phyloP scores from a whole-genome alignment of 2,888 invertebrate species.

The Eupsilia transversa region DNA sequence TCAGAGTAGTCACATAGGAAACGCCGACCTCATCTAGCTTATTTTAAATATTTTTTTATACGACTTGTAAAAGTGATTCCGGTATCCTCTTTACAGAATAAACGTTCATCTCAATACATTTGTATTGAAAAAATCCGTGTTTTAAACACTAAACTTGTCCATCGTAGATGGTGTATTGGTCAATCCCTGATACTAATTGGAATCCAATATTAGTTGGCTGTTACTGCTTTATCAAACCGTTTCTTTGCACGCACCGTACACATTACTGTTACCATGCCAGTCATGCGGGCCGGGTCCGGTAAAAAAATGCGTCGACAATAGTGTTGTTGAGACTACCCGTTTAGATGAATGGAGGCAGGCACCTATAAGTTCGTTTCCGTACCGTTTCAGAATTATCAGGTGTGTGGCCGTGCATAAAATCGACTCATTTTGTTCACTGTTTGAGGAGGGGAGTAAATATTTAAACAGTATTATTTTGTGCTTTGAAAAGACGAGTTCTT shows the following conservation, averaged over 20 bases:
- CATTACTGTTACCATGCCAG: background rate
- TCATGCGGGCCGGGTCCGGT: constrained; percentile 21
- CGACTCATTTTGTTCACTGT: background rate
- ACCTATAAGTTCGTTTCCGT: background rate
- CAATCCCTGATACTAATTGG: background rate
- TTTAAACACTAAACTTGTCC: background rate
- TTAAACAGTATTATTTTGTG: too few relatives aligned
- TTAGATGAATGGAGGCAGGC: background rate
- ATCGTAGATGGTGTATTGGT: background rate
- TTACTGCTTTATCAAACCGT: background rate
- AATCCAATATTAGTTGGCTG: background rate
- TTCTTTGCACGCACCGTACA: constrained; percentile 25
- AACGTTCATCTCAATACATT: too few relatives aligned
- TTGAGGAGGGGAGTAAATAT: background rate
- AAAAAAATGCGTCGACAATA: background rate
- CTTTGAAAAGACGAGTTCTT: background rate
- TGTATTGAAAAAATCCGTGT: too few relatives aligned
- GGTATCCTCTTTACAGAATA: too few relatives aligned
- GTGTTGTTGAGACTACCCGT: background rate
- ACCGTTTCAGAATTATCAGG: background rate
- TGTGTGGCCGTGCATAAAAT: background rate
- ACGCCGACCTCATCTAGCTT: too few relatives aligned
- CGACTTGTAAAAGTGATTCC: too few relatives aligned
- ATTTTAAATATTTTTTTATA: too few relatives aligned
- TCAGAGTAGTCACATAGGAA: too few relatives aligned